Evolutionary conservation across 2,113 vertebrate species (phyloP).

Genomic region (Phrynosoma platyrhinos): DNA sequence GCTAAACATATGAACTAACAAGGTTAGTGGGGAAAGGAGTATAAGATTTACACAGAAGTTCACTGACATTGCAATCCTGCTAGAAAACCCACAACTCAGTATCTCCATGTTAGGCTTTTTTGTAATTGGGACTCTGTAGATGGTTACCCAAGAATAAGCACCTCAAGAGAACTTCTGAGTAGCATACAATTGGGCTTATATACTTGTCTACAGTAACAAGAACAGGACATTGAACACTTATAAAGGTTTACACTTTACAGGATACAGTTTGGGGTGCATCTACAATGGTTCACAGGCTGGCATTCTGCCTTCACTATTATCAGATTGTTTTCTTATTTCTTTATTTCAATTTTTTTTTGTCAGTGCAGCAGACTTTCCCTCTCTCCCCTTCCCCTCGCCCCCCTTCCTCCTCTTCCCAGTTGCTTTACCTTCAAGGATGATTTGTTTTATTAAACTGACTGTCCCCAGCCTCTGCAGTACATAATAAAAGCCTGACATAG

Average conservation of each 20-base stretch:
- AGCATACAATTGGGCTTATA: conserved; percentile 26
- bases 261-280: conserved; percentile 8
- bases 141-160: background rate
- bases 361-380: conserved; percentile 73
- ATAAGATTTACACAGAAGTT: background rate
- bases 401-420: conserved; percentile 89
- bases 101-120: background rate
- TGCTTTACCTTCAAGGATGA: conserved; percentile 99
- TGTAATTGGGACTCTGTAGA: background rate
- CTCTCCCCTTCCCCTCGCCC: conserved; percentile 67
- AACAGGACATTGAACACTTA: conserved; percentile 12
- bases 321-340: conserved; percentile 48
- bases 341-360: conserved; percentile 29
- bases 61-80: too few relatives aligned
- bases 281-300: background rate
- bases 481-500: conserved; percentile 96
- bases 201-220: conserved; percentile 36
- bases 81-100: background rate
- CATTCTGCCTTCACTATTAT: conserved; percentile 19
- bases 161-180: background rate
- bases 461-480: conserved; percentile 93
- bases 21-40: background rate
- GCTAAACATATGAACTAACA: background rate
- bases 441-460: conserved; percentile 99
- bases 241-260: background rate